Evolutionary conservation across 2,797 vertebrate species (phyloP), one percentile per base, ranked within the genome.

Genomic region (Scolopax rusticola): DNA sequence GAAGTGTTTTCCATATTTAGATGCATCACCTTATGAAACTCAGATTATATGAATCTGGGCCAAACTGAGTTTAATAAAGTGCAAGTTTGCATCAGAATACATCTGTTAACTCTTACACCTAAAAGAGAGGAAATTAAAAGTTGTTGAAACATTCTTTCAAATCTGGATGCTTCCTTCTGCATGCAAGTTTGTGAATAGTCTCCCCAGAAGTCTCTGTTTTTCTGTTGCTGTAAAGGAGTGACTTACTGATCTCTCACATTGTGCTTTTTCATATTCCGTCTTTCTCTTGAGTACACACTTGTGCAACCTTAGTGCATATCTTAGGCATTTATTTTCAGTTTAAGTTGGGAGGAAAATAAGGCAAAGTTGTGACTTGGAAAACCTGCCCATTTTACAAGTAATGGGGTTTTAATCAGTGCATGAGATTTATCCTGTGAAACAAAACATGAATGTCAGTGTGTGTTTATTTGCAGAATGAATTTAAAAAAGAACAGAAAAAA

Each of bases 41-140:
- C 10, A 9, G 16, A 63, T 74, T 59, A 17, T 38, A 53, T 54
- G 47, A 84, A 54, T 79, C 28, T 54, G 6, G 19, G 54, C 59
- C 67, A 76, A 84, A 67, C 25, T n/a, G 59, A 87, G 15, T 68
- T 84, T 84, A 95, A 57, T 84, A 71, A 32, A 4, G 3, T 84
- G 30, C 14, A 81, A 64, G n/a, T 59, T 41, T 90, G 32, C 43
- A 47, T 92, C 43, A 91, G 68, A 92, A 77, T 77, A 45, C 6
- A 41, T 94, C 57, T 91, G 36, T 95, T 73, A 88, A 56, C 68
- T 90, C 45, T 67, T 74, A 68, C n/a, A 80, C 20, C 30, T 93
- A 64, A 77, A 83, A 77, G 27, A 67, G 38, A 77, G 91, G 85
- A 96, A 95, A 95, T 96, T 60, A 57, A 57, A 93, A 93, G 53